A percentile compares a stretch with the other conserved stretches of the same genome.
These are phyloP conservation scores for Pterocles burchelli DNA, from an alignment of 2,113 vertebrate species.

Conservation along the genomic window DNA sequence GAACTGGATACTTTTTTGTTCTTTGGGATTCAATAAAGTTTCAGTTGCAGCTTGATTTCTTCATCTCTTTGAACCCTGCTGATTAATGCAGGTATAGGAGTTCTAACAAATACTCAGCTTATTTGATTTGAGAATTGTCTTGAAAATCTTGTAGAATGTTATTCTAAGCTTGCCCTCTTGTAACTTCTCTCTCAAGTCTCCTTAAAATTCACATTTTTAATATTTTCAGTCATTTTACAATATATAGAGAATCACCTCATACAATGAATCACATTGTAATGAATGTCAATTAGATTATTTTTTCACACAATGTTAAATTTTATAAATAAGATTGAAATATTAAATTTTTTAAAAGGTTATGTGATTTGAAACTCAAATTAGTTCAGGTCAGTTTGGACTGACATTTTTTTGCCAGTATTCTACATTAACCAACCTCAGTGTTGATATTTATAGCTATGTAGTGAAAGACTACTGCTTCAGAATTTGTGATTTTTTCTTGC, in stretches of 20 bases:
- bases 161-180: not conserved
- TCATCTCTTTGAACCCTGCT: not conserved
- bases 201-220: not conserved
- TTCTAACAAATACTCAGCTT: not conserved
- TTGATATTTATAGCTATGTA: not conserved
- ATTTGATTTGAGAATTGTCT: not conserved
- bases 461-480: not conserved
- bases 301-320: not conserved
- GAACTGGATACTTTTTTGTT: not conserved
- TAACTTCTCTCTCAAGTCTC: not conserved
- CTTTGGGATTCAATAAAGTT: constrained; percentile 41
- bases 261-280: not conserved
- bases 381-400: not conserved
- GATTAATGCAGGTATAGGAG: not conserved
- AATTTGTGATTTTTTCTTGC: not conserved
- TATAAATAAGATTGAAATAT: not conserved
- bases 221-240: not conserved
- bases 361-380: not conserved
- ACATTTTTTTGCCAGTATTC: not conserved
- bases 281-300: not conserved
- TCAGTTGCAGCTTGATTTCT: not conserved
- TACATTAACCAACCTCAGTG: not conserved
- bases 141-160: not conserved
- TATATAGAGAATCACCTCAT: not conserved
- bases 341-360: not conserved